Base-by-base conservation (phyloP, 1,140 invertebrate species). In the Aphidius gifuensis region DNA sequence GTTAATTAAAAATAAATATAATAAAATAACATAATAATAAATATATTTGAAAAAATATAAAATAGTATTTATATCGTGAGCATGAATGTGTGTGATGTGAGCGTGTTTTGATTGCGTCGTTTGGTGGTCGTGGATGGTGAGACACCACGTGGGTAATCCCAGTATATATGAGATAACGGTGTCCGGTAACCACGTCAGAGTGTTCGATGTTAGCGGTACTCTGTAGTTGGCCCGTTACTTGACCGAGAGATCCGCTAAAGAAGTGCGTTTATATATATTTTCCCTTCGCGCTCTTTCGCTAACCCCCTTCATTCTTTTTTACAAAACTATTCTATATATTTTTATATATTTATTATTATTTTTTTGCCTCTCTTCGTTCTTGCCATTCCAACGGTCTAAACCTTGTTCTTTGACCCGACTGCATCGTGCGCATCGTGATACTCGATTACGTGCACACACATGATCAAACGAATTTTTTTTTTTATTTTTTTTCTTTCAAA, bases 201-300 rank as follows among this genome's bases (percentile, higher is more conserved):
- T 1, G 1, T 68, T 43, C 70, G 70, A 71, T 75, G 71, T 70
- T 65, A 80, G 78, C 78, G 77, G 78, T 80, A 80, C 77, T 73
- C 68, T 61, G 64, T 60, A 57, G 68, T 69, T 69, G 72, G 70
- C 70, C 79, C 79, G 79, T 81, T 81, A 81, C 71, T 81, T 78
- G 79, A 80, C 79, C 79, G 78, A 80, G 75, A 81, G 79, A 80
- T 79, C 78, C 79, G 78, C 79, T 80, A 80, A 74, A 72, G 70
- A 68, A 70, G 71, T 68, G 69, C 67, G 60, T 61, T 63, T 71
- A 68, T 69, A 54, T 59, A 45, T 11, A 51, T 23, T 61, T 43
- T 53, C 59, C 49, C 39, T 50, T 62, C 47, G 43, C 16, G 42
- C 39, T 42, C 49, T 62, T 53, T 58, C 54, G 3, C 56, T 65